Evolutionary conservation across 2,113 vertebrate species (phyloP).

Genomic region (Calyptomena viridis): DNA sequence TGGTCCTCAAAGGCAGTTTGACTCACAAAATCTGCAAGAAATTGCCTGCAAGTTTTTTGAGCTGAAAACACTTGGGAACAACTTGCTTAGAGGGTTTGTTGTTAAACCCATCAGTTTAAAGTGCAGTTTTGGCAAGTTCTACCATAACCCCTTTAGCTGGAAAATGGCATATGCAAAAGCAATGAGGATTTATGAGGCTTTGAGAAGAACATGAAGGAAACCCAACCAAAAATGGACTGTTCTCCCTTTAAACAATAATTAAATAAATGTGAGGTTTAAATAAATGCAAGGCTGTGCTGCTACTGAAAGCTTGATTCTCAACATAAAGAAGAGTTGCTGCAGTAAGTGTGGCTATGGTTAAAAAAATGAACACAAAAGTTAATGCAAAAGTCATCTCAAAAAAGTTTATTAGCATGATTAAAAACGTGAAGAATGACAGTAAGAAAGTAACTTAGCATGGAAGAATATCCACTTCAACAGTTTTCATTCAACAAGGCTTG

Average conservation of each 20-base stretch:
- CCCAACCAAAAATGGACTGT: background rate
- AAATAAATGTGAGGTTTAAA: background rate
- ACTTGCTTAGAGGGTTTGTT: background rate
- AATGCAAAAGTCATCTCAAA: slow-evolving; percentile 72
- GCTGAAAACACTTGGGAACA: background rate
- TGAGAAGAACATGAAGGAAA: background rate
- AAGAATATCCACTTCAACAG: slow-evolving; percentile 71
- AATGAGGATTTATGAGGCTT: slow-evolving; percentile 3
- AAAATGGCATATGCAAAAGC: background rate
- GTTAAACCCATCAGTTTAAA: background rate
- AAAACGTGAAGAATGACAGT: slow-evolving; percentile 78
- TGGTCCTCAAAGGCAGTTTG: background rate
- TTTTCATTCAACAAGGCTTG: slow-evolving; percentile 55
- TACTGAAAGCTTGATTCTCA: background rate
- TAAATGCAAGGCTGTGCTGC: background rate
- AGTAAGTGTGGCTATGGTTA: background rate
- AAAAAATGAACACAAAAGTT: slow-evolving; percentile 57
- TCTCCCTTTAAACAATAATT: background rate
- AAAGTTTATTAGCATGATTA: slow-evolving; percentile 84
- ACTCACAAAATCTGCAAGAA: background rate
- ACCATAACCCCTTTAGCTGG: background rate
- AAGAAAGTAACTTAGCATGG: slow-evolving; percentile 67
- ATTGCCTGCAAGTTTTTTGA: background rate
- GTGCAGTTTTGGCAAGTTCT: background rate
- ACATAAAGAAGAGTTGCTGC: background rate